Evolutionary conservation across 2,888 invertebrate genomes (phyloP).

Genomic region (Ophion costatus): DNA sequence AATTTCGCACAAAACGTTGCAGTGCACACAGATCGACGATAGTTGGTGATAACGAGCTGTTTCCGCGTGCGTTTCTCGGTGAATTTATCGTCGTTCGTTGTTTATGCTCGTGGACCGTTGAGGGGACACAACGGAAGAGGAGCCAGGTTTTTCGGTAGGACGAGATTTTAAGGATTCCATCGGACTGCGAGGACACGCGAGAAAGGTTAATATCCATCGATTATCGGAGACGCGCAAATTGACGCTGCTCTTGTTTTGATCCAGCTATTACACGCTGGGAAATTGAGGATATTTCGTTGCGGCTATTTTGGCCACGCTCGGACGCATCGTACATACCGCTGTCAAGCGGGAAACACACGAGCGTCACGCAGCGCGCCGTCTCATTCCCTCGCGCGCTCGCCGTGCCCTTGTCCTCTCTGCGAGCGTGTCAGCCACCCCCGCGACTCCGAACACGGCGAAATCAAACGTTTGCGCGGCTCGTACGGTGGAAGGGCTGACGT

Average conservation of each 20-base stretch:
- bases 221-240: background rate
- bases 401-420: background rate
- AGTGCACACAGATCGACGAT: conserved; percentile 8
- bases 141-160: background rate
- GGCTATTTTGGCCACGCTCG: background rate
- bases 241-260: no score
- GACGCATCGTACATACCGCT: background rate
- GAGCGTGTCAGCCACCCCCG: background rate
- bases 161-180: background rate
- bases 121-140: background rate
- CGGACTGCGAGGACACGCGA: background rate
- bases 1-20: conserved; percentile 18
- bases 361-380: background rate
- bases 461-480: conserved; percentile 13
- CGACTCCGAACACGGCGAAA: conserved; percentile 22
- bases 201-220: background rate
- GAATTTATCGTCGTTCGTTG: background rate
- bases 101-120: background rate
- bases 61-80: background rate
- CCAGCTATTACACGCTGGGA: background rate
- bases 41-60: background rate
- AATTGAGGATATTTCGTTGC: background rate
- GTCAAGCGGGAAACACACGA: conserved; percentile 7
- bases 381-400: background rate
- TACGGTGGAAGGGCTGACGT: conserved; percentile 6